Evolutionary conservation across 2,113 vertebrate genomes (phyloP).

Genomic region (Chlorodrepanis virens): DNA sequence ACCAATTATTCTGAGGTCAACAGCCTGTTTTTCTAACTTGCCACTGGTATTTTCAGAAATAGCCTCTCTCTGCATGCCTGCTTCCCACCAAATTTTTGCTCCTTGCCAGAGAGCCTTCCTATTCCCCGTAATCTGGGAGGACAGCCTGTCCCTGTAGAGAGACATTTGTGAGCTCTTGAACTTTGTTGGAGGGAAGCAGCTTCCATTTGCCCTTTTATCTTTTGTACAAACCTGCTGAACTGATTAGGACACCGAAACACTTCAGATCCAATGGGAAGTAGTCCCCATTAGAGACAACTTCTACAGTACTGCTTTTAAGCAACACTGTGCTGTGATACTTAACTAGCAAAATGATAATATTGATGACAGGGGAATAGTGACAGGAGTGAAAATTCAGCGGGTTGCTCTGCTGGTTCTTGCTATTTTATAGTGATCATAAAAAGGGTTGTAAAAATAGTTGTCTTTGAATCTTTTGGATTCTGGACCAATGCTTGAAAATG

Average conservation of each 20-base stretch:
- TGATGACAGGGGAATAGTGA: neutral
- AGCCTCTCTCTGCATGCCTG: neutral
- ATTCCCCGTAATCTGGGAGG: neutral
- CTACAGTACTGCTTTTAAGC: neutral
- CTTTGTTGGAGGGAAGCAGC: neutral
- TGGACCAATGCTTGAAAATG: neutral
- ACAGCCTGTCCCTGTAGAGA: neutral
- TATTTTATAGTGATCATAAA: neutral
- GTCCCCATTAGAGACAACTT: neutral
- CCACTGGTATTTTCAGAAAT: conserved; percentile 14
- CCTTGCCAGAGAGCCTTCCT: neutral
- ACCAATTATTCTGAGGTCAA: conserved; percentile 45
- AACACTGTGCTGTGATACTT: neutral
- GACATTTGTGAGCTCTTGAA: neutral
- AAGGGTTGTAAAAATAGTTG: neutral
- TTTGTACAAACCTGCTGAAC: neutral
- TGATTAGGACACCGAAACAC: neutral
- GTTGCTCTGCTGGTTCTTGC: neutral
- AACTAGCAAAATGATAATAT: neutral
- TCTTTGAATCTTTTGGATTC: neutral
- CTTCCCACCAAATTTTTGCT: neutral
- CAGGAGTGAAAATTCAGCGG: neutral
- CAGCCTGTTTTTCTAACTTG: conserved; percentile 19
- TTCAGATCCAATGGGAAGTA: neutral
- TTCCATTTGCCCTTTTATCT: neutral